phyloP scores from a whole-genome alignment of 2,888 invertebrate species.

The Chrysomela aeneicollis region DNA sequence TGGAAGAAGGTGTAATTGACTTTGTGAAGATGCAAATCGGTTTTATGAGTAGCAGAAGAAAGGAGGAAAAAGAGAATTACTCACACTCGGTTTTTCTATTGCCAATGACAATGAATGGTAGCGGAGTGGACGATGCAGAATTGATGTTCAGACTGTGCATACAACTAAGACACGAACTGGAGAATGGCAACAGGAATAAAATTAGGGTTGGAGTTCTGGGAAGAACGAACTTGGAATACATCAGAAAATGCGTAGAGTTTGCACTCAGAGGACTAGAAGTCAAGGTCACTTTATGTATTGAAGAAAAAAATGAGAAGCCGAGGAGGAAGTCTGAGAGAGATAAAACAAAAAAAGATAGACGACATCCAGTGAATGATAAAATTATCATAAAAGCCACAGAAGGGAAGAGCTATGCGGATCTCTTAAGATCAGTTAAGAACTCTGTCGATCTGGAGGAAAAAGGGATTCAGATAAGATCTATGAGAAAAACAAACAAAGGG shows the following conservation, averaged over 20 bases:
- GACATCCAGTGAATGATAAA: no score
- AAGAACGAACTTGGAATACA: neutral
- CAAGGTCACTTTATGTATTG: neutral
- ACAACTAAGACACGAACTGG: slow-evolving; percentile 9
- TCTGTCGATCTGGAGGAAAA: no score
- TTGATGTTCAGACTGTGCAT: neutral
- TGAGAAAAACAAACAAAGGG: slow-evolving; percentile 17
- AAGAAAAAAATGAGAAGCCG: neutral
- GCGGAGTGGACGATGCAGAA: slow-evolving; percentile 6
- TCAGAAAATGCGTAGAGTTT: slow-evolving; percentile 9
- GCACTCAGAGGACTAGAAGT: neutral
- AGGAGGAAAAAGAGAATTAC: neutral
- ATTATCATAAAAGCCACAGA: slow-evolving; percentile 3
- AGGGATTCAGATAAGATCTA: slow-evolving; percentile 4
- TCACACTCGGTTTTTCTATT: slow-evolving; percentile 2
- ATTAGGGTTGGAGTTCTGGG: neutral
- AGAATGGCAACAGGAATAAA: neutral
- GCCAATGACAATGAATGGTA: slow-evolving; percentile 4
- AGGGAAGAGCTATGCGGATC: slow-evolving; percentile 14
- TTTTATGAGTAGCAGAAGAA: slow-evolving; percentile 1
- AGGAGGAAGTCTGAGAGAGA: neutral
- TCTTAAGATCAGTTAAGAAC: slow-evolving; percentile 11
- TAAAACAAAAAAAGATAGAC: no score
- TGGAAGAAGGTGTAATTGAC: neutral
- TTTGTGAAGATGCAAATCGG: slow-evolving; percentile 4